phyloP scores from a whole-genome alignment of 2,888 invertebrate species.

The Luperina nickerlii region DNA sequence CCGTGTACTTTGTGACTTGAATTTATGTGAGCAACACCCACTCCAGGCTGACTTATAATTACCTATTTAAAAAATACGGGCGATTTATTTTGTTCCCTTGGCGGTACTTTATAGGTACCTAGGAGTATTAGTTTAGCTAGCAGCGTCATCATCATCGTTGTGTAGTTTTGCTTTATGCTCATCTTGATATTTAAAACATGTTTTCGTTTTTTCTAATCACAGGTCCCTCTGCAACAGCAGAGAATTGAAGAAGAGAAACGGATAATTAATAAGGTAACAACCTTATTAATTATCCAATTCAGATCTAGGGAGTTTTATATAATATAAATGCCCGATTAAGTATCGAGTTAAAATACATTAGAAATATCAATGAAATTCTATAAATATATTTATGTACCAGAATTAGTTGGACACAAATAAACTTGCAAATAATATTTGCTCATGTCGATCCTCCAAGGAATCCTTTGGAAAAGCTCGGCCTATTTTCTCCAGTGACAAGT shows the following conservation, averaged over 20 bases:
- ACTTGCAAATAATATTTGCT: slow-evolving; percentile 13
- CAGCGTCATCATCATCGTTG: slow-evolving; percentile 23
- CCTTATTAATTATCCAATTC: not conserved
- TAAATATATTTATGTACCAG: not conserved
- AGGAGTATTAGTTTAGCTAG: slow-evolving; percentile 4
- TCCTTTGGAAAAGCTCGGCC: not conserved
- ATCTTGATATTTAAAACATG: not conserved
- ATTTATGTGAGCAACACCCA: slow-evolving; percentile 68
- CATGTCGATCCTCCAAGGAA: not conserved
- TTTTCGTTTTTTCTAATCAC: not conserved
- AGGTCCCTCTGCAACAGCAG: no score
- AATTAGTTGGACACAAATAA: slow-evolving; percentile 8
- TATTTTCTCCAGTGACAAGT: slow-evolving; percentile 3
- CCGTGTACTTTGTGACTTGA: slow-evolving; percentile 66
- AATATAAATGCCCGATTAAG: not conserved
- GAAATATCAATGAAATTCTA: slow-evolving; percentile 8
- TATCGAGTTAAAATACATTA: slow-evolving; percentile 15
- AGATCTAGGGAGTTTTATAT: slow-evolving; percentile 1
- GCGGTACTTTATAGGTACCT: slow-evolving; percentile 14
- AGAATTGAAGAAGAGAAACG: no score
- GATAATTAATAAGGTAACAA: no score
- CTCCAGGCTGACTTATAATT: slow-evolving; percentile 69
- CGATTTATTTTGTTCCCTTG: slow-evolving; percentile 33
- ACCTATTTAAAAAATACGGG: slow-evolving; percentile 43
- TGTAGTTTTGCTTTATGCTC: not conserved